Evolutionary conservation across 2,113 vertebrate species (phyloP), one percentile per base, ranked within the genome.

Genomic region (Sprattus sprattus): DNA sequence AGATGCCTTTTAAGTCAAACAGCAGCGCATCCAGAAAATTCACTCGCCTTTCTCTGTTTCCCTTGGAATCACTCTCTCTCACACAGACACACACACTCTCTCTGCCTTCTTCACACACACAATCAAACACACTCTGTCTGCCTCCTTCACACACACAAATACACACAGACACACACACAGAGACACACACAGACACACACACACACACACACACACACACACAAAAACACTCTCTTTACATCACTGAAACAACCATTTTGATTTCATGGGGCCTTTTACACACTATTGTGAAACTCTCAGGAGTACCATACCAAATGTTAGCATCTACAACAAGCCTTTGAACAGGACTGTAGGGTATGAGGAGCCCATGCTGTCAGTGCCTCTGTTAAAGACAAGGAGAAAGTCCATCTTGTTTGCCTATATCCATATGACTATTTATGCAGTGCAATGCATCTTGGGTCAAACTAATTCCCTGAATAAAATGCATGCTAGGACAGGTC

Each of bases 1-100:
- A 78, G 71, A 78, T 78, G 71, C 71, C 71, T 78, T 78, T 78
- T 78, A 78, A 78, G 71, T 78, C 71, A 78, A 78, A 44, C 71
- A 15, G 28, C 71, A 18, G 32, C 28, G 2, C 71, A 78, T 78
- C 71, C 32, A 78, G 11, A 78, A 78, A 78, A 78, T 78, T 16
- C 71, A 78, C 71, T 78, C 25, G 15, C 28, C 28, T 78, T 78
- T 78, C 16, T 78, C 71, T 78, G 28, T 39, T 32, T 78, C 13
- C 71, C 71, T 78, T 78, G 71, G 39, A 39, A 78, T 78, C 71
- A 39, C 71, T 15, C 71, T 75, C 67, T 16, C 28, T 75, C 13
- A 13, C 28, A 11, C 18, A 20, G 3, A 20, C 18, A 18, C 54
- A 57, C 18, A 57, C 18, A 57, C 67, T 10, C 67, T 75, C 9